Evolutionary conservation across 2,888 invertebrate species (phyloP), one percentile per base, ranked within the genome.

Genomic region (Arctia plantaginis): DNA sequence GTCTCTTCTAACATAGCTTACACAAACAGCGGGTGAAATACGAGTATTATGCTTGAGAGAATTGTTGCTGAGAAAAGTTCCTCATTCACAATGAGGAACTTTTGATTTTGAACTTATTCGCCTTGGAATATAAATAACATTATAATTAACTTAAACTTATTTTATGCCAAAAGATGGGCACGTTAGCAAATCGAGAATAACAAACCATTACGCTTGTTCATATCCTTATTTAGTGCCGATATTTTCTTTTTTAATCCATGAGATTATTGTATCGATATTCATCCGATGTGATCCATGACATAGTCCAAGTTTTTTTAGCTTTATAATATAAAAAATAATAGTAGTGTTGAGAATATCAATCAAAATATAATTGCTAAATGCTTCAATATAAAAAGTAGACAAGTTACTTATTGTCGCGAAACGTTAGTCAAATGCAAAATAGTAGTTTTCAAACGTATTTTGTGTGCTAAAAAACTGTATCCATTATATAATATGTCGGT

Each of bases 311-410:
- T 15, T 30, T 6, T 62, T 30, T 27, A 59, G 15, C 6, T 59
- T 13, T 27, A n/a, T n/a, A n/a, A n/a, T n/a, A n/a, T n/a, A n/a
- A n/a, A n/a, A n/a, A n/a, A n/a, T n/a, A 62, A 27, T 7, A 59
- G 15, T 27, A 74, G 75, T 72, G 79, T 77, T 74, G 77, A 77
- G 64, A 70, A 76, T 66, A 62, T 66, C 75, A 76, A 76, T 74
- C 66, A 62, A 44, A 69, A 35, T 47, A 41, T 68, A 15, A 66
- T 74, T 69, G 66, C 69, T 73, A 77, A 51, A 51, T 51, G 23
- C 51, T 51, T 51, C 20, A 44, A 13, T 44, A 15, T 44, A 15
- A 44, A 51, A 51, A 8, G 2, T 10, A 23, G 23, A 47, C 20
- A 23, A 20, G 20, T 47, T 75, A 65, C 35, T 71, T 78, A 74